phyloP scores from a whole-genome alignment of 1,140 invertebrate species.

The Cheumatopsyche charites region DNA sequence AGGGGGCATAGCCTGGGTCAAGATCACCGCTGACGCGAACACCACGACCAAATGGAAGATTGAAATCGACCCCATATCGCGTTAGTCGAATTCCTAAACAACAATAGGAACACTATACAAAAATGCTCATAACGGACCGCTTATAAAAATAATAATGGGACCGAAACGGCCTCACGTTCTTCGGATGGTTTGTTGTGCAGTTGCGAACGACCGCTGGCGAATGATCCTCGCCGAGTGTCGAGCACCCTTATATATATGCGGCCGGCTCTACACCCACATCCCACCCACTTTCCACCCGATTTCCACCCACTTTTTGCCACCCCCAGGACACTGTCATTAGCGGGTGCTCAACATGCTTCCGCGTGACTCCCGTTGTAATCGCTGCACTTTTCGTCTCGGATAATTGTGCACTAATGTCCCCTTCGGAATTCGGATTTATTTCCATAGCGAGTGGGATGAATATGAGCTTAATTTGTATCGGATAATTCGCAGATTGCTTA shows the following conservation, averaged over 20 bases:
- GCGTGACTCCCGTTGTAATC: too few relatives aligned
- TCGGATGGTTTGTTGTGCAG: neutral
- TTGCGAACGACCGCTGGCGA: conserved; percentile 11
- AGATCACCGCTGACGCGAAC: conserved; percentile 30
- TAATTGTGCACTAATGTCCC: too few relatives aligned
- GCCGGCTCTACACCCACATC: too few relatives aligned
- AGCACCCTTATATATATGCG: conserved; percentile 1
- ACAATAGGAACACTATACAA: neutral
- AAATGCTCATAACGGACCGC: neutral
- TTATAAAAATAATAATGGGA: neutral
- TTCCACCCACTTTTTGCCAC: neutral
- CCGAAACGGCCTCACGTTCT: neutral
- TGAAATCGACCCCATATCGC: conserved; percentile 38
- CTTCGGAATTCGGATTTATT: too few relatives aligned
- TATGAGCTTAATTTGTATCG: too few relatives aligned
- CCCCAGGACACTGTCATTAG: neutral
- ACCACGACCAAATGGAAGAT: conserved; percentile 32
- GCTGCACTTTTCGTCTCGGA: too few relatives aligned
- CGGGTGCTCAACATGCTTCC: too few relatives aligned
- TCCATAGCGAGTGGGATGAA: too few relatives aligned
- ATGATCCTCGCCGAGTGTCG: neutral
- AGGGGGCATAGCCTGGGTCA: conserved; percentile 38
- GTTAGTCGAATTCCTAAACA: neutral
- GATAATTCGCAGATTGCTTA: too few relatives aligned
- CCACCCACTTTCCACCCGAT: neutral